These are phyloP conservation scores for Propithecus deckenii DNA, from an alignment of 2,797 vertebrate genomes.

Conservation along the genomic window DNA sequence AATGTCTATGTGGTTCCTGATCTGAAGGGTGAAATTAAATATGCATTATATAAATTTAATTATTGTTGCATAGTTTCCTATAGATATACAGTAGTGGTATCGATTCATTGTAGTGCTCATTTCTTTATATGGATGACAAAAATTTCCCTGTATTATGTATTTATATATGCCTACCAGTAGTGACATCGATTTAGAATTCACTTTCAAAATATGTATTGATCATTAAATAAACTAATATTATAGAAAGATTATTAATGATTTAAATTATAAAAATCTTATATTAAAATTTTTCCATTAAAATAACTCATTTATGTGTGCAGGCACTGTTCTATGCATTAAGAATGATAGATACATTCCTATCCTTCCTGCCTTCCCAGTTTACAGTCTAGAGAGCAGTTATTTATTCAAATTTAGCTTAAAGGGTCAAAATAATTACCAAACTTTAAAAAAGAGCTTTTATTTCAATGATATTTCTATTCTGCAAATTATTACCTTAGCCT, in stretches of 20 bases:
- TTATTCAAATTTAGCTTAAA: constrained; percentile 44
- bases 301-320: neutral
- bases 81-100: neutral
- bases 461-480: constrained; percentile 14
- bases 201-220: constrained; percentile 24
- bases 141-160: neutral
- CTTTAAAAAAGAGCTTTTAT: neutral
- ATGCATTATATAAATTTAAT: neutral
- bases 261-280: neutral
- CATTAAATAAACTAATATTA: neutral
- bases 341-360: neutral
- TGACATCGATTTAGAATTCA: constrained; percentile 1
- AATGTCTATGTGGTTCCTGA: neutral
- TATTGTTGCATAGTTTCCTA: neutral
- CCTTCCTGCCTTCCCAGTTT: neutral
- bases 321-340: neutral
- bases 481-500: neutral
- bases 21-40: constrained; percentile 32
- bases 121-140: neutral
- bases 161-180: neutral
- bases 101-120: neutral
- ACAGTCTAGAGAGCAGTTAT: neutral
- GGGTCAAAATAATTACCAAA: constrained; percentile 47
- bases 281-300: constrained; percentile 12
- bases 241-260: constrained; percentile 25